These are phyloP conservation scores for Trichogramma dendrolimi DNA, from an alignment of 2,888 invertebrate genomes.

Conservation along the genomic window DNA sequence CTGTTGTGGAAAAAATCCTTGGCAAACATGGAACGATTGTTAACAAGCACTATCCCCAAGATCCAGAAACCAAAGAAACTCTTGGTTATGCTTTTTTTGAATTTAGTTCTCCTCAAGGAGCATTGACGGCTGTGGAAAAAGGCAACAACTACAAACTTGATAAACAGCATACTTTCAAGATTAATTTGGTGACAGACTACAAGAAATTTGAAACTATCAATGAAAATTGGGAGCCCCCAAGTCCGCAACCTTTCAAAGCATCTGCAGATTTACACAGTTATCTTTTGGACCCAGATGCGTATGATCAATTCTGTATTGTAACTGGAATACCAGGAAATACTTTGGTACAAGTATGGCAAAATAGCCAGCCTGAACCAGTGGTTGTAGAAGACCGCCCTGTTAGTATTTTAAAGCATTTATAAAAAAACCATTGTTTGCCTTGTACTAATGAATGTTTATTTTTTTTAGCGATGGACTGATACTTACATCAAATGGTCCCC, in stretches of 20 bases:
- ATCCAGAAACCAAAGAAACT: slow-evolving; percentile 30
- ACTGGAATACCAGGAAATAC: slow-evolving; percentile 74
- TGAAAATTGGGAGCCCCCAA: slow-evolving; percentile 89
- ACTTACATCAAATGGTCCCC: slow-evolving; percentile 98
- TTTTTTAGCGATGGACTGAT: slow-evolving; percentile 83
- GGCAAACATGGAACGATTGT: slow-evolving; percentile 82
- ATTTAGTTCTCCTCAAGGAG: slow-evolving; percentile 77
- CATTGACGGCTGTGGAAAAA: slow-evolving; percentile 81
- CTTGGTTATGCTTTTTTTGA: slow-evolving; percentile 83
- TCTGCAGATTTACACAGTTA: slow-evolving; percentile 91
- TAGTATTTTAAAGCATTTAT: slow-evolving; percentile 37
- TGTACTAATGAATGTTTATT: slow-evolving; percentile 19
- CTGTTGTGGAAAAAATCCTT: slow-evolving; percentile 87
- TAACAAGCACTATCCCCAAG: slow-evolving; percentile 83
- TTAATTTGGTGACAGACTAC: slow-evolving; percentile 93
- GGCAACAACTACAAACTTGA: slow-evolving; percentile 93
- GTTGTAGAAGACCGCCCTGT: slow-evolving; percentile 78
- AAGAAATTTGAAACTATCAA: slow-evolving; percentile 89
- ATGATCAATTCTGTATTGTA: slow-evolving; percentile 91
- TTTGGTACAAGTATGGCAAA: slow-evolving; percentile 82
- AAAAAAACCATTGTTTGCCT: neutral
- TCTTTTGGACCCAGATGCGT: slow-evolving; percentile 89
- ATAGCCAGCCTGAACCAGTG: slow-evolving; percentile 81
- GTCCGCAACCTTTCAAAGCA: slow-evolving; percentile 82
- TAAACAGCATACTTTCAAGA: slow-evolving; percentile 89